Percentiles rank a stretch among this genome's conserved stretches.
Evolutionary conservation across 2,888 invertebrate genomes (phyloP).

Genomic region (Chirona hameri): DNA sequence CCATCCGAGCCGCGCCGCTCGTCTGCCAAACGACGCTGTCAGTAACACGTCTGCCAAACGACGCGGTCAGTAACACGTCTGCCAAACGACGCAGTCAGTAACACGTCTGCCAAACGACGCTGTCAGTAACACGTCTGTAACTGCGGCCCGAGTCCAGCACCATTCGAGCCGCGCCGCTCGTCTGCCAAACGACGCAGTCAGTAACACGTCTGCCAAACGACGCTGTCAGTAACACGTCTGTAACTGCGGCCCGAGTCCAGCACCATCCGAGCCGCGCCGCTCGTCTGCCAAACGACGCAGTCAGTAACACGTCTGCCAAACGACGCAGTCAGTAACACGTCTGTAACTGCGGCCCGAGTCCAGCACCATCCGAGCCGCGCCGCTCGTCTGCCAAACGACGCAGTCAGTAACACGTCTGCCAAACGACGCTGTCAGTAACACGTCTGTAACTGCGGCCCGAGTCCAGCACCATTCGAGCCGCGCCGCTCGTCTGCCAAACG

Average conservation of each 20-base stretch:
- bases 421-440: too few relatives aligned
- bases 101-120: slow-evolving; percentile 59
- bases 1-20: slow-evolving; percentile 76
- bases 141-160: slow-evolving; percentile 64
- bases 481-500: slow-evolving; percentile 69
- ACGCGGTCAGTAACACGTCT: not conserved
- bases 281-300: slow-evolving; percentile 59
- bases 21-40: slow-evolving; percentile 58
- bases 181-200: slow-evolving; percentile 56
- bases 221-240: too few relatives aligned
- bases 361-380: slow-evolving; percentile 74
- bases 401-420: not conserved
- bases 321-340: too few relatives aligned
- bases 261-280: slow-evolving; percentile 79
- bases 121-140: not conserved
- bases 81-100: too few relatives aligned
- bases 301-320: not conserved
- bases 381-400: slow-evolving; percentile 65
- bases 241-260: slow-evolving; percentile 58
- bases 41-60: slow-evolving; percentile 58
- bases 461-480: slow-evolving; percentile 74
- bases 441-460: slow-evolving; percentile 52
- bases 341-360: slow-evolving; percentile 55
- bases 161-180: slow-evolving; percentile 76
- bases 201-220: too few relatives aligned